Evolutionary conservation across 2,888 invertebrate species (phyloP), one percentile per base, ranked within the genome.

Genomic region (Leptopilina myrica): DNA sequence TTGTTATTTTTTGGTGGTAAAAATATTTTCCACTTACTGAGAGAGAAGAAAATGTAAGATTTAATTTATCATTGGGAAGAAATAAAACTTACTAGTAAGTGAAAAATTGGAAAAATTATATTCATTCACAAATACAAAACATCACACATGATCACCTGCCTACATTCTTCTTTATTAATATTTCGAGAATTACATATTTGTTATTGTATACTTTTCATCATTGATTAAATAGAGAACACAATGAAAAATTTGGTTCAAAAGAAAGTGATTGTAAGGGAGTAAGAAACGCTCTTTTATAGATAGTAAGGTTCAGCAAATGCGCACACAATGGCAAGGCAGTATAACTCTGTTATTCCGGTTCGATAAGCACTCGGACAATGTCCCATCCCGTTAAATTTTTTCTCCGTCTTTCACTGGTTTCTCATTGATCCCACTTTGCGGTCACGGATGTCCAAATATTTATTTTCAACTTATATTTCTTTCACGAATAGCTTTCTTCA

Each of bases 341-440:
- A 86, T 91, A 91, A 91, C 88, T 90, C 89, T 82, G 91, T 91
- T 91, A 91, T 91, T 90, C 87, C 89, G 91, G 88, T 89, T 86
- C 86, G 85, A 85, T 88, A 87, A 89, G 86, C 89, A 85, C 83
- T 84, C 84, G 86, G 89, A 87, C 90, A 90, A 89, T 90, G 86
- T 88, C 85, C 86, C 84, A 77, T 76, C 78, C 83, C 79, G 76
- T 77, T 80, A 79, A 79, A 73, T 78, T 80, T 80, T 80, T 81
- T 82, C 78, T 80, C 76, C 84, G 82, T 82, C 82, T 84, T 80
- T 84, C 80, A 81, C 79, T 80, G 79, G 76, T 80, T 66, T 76
- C 80, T 69, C 79, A 78, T 79, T 80, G 83, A 84, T 84, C 83
- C 83, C 83, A 82, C 83, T 85, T 78, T 83, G 80, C 81, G 83